phyloP scores from a whole-genome alignment of 2,888 invertebrate genomes.

The Endomychus coccineus region DNA sequence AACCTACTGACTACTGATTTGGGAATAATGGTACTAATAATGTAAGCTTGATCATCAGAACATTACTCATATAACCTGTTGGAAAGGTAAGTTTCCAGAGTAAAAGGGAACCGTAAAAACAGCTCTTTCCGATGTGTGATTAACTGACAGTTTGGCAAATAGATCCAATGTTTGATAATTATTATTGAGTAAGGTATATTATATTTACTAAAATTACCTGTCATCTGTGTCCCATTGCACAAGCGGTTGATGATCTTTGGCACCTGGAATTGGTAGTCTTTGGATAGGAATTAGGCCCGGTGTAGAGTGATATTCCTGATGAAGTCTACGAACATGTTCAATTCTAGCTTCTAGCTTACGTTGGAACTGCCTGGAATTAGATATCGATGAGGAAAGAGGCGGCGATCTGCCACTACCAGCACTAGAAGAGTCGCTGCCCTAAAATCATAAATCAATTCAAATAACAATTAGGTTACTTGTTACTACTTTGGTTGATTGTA shows the following conservation, averaged over 20 bases:
- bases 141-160: too few species aligned
- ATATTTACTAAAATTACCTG: constrained; percentile 37
- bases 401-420: constrained; percentile 39
- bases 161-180: too few species aligned
- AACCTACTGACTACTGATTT: too few species aligned
- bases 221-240: constrained; percentile 54
- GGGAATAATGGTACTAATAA: too few species aligned
- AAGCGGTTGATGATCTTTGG: constrained; percentile 49
- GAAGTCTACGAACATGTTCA: constrained; percentile 42
- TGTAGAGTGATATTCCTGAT: constrained; percentile 42
- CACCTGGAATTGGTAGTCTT: constrained; percentile 45
- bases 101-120: too few species aligned
- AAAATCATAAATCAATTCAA: too few species aligned
- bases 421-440: constrained; percentile 41
- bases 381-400: constrained; percentile 22
- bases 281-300: constrained; percentile 47
- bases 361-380: constrained; percentile 37
- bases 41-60: too few species aligned
- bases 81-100: too few species aligned
- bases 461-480: too few species aligned
- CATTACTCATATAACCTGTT: too few species aligned
- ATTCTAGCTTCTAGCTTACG: constrained; percentile 42
- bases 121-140: too few species aligned
- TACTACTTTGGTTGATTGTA: too few species aligned
- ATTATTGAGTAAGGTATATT: neutral